Base-by-base conservation (phyloP, 1,140 invertebrate genomes). In the Acromyrmex charruanus region DNA sequence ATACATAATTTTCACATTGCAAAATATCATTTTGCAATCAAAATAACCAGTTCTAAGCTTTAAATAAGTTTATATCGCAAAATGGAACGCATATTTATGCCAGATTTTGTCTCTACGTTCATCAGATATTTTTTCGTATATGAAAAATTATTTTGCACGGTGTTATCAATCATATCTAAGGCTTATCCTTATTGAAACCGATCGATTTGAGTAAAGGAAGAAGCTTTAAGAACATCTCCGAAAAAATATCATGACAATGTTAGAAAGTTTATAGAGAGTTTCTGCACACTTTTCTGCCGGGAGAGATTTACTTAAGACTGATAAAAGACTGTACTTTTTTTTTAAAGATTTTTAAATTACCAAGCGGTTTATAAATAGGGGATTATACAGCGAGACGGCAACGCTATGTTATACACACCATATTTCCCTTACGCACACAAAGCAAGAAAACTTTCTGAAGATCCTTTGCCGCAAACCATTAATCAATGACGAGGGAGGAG, bases 361-460 rank as follows among this genome's bases (percentile, higher is more conserved):
- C 69, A n/a, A 74, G 69, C 80, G 69, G 53, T 84, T 84, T 84
- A 84, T 84, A 84, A 84, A 74, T 84, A 75, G 69, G 25, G 69
- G 55, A 84, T 75, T 75, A 74, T 51, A 74, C 35, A 59, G 18
- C 35, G n/a, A 12, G 21, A 53, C 10, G 35, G 25, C 14, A n/a
- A 69, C 25, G 69, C 14, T 14, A 25, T 35, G 69, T 84, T 84
- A 51, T 51, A 74, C 21, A 84, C n/a, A 84, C 55, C 53, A 82
- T 74, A 82, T 82, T 82, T 74, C 68, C 80, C 31, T 35, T 68
- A 39, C 61, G 61, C 61, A 6, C 55, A 61, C 68, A 49, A 74
- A 59, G 80, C 68, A 28, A n/a, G 68, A 35, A 84, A 84, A 84
- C 80, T 84, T 84, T 58, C 55, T 84, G 69, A 84, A 74, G 80